Conservation (phyloP, 2,797 vertebrate genomes). For the Protonibea diacanthus region DNA sequence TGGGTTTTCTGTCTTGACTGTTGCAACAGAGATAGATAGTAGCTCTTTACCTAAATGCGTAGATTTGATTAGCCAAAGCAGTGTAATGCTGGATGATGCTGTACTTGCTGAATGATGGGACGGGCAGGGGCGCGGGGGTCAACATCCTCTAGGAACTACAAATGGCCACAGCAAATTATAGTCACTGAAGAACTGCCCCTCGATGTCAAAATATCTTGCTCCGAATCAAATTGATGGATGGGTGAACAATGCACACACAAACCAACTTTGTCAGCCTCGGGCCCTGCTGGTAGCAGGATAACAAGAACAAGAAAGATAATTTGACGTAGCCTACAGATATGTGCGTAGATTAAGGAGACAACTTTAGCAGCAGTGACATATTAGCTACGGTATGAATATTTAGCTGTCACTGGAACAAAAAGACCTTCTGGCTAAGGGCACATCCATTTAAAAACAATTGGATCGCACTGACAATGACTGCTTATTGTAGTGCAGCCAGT, state of each 20-base stretch:
- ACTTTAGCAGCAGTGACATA: neutral
- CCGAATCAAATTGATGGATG: slow-evolving; percentile 35
- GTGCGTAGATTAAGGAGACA: slow-evolving; percentile 2
- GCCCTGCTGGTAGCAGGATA: slow-evolving; percentile 1
- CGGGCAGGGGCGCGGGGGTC: neutral
- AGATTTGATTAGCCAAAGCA: neutral
- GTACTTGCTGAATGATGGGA: neutral
- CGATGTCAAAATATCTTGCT: slow-evolving; percentile 4
- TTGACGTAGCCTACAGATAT: slow-evolving; percentile 13
- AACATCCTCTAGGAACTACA: slow-evolving; percentile 1
- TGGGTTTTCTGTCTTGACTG: neutral
- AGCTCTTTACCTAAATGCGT: neutral
- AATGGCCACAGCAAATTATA: neutral
- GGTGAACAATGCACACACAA: slow-evolving; percentile 15
- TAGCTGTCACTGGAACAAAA: slow-evolving; percentile 12
- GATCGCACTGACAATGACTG: slow-evolving; percentile 37
- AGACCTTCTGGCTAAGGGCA: slow-evolving; percentile 44
- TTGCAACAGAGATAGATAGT: too few species aligned
- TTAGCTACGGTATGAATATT: slow-evolving; percentile 2
- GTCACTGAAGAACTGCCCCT: neutral
- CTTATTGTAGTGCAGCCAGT: slow-evolving; percentile 51
- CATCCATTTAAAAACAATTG: slow-evolving; percentile 64
- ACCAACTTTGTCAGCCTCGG: neutral
- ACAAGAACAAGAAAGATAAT: neutral
- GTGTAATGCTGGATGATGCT: neutral